Conservation (phyloP, 2,113 vertebrate genomes). For the Sinocyclocheilus anshuiensis region DNA sequence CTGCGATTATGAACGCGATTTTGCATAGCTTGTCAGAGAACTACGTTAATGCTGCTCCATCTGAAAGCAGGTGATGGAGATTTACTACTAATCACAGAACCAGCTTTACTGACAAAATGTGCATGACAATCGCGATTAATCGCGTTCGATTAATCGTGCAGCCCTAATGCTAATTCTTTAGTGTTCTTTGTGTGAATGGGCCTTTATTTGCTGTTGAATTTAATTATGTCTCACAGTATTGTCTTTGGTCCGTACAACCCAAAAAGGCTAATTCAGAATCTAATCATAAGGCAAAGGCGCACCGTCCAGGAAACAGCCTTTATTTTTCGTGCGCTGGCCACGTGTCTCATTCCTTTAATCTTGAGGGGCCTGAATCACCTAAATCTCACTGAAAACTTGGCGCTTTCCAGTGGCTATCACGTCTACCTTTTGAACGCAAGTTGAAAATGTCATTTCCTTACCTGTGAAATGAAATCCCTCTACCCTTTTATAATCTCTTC, state of each 20-base stretch:
- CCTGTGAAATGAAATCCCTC: slow-evolving; percentile 29
- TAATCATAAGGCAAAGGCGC: background rate
- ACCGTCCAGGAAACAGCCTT: background rate
- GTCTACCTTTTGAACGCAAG: slow-evolving; percentile 7
- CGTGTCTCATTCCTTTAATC: slow-evolving; percentile 15
- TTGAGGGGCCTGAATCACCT: background rate
- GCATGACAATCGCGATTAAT: no score
- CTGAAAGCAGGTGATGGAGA: no score
- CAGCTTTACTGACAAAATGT: no score
- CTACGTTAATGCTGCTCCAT: no score
- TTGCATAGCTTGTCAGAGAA: no score
- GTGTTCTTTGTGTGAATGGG: background rate
- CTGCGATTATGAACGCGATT: no score
- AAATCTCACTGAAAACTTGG: slow-evolving; percentile 13
- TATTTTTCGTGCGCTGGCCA: background rate
- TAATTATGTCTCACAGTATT: background rate
- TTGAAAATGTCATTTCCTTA: slow-evolving; percentile 41
- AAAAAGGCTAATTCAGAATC: background rate
- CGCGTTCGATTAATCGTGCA: no score
- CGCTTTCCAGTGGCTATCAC: slow-evolving; percentile 23
- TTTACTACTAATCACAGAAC: no score
- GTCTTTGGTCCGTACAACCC: background rate
- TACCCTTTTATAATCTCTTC: slow-evolving; percentile 35
- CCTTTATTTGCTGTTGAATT: background rate
- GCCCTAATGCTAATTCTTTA: background rate